phyloP scores from a whole-genome alignment of 2,797 vertebrate genomes.

The Cichlasoma orientale region DNA sequence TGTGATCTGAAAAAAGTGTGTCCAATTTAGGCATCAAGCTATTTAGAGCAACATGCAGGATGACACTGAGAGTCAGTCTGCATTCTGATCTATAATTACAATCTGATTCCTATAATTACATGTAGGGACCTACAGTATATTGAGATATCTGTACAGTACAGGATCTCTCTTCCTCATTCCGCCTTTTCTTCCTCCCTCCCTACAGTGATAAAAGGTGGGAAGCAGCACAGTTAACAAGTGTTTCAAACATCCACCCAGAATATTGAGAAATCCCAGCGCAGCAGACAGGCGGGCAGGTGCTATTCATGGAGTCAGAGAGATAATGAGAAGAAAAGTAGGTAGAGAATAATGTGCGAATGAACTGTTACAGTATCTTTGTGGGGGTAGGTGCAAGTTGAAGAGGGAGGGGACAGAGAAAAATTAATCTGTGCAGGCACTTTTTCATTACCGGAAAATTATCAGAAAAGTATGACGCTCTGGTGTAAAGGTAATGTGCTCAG shows the following conservation, averaged over 20 bases:
- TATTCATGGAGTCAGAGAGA: slow-evolving; percentile 67
- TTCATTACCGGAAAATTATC: slow-evolving; percentile 2
- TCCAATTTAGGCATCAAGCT: background rate
- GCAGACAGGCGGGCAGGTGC: slow-evolving; percentile 57
- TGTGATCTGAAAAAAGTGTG: background rate
- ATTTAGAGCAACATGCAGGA: slow-evolving; percentile 12
- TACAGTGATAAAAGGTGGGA: slow-evolving; percentile 59
- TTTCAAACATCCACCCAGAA: slow-evolving; percentile 57
- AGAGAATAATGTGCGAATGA: slow-evolving; percentile 46
- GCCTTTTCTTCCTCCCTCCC: slow-evolving; percentile 11
- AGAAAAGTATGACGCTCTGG: background rate
- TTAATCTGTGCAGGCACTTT: slow-evolving; percentile 7
- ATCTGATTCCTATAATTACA: slow-evolving; percentile 11
- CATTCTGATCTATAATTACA: background rate
- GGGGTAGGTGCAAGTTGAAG: background rate
- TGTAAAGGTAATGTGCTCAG: background rate
- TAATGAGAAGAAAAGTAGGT: slow-evolving; percentile 63
- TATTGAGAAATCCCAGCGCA: slow-evolving; percentile 54
- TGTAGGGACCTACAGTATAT: background rate
- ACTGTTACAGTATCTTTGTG: slow-evolving; percentile 29
- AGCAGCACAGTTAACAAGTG: slow-evolving; percentile 61
- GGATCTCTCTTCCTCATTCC: slow-evolving; percentile 6
- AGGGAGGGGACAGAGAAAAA: background rate
- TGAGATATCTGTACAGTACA: background rate
- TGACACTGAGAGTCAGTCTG: background rate